Conservation (phyloP, 1,140 invertebrate genomes). For the Drosophila ercepeae region DNA sequence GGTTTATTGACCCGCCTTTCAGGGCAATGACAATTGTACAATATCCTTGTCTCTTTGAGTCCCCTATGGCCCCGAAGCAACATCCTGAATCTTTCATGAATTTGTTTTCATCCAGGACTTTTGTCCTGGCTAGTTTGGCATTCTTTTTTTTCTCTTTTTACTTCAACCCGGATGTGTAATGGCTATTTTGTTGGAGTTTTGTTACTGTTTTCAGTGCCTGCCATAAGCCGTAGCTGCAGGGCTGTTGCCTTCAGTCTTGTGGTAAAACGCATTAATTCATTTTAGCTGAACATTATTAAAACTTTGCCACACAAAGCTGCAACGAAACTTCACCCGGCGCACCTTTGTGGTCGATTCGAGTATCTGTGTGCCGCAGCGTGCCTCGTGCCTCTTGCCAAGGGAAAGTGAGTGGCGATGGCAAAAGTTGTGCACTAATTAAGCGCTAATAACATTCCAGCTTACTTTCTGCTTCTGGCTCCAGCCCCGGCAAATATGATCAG, state of each 20-base stretch:
- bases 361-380: slow-evolving; percentile 10
- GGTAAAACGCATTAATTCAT: slow-evolving; percentile 75
- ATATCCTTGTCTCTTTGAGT: neutral
- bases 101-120: slow-evolving; percentile 58
- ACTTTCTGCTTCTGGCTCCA: slow-evolving; percentile 34
- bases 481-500: slow-evolving; percentile 51
- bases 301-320: slow-evolving; percentile 73
- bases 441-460: slow-evolving; percentile 75
- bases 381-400: neutral
- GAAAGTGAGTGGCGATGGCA: slow-evolving; percentile 29
- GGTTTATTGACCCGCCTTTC: slow-evolving; percentile 34
- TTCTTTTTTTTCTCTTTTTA: neutral
- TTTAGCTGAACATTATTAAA: slow-evolving; percentile 78
- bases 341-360: slow-evolving; percentile 56
- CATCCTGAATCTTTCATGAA: slow-evolving; percentile 70
- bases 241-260: slow-evolving; percentile 14
- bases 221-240: slow-evolving; percentile 25
- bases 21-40: slow-evolving; percentile 29
- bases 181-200: slow-evolving; percentile 20
- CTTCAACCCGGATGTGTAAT: neutral
- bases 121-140: slow-evolving; percentile 29
- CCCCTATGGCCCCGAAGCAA: slow-evolving; percentile 30
- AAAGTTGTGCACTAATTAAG: slow-evolving; percentile 78
- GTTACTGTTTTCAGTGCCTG: slow-evolving; percentile 6
- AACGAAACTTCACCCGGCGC: slow-evolving; percentile 56